Evolutionary conservation across 2,888 invertebrate species (phyloP), one percentile per base, ranked within the genome.

Genomic region (Sipunculus nudus): DNA sequence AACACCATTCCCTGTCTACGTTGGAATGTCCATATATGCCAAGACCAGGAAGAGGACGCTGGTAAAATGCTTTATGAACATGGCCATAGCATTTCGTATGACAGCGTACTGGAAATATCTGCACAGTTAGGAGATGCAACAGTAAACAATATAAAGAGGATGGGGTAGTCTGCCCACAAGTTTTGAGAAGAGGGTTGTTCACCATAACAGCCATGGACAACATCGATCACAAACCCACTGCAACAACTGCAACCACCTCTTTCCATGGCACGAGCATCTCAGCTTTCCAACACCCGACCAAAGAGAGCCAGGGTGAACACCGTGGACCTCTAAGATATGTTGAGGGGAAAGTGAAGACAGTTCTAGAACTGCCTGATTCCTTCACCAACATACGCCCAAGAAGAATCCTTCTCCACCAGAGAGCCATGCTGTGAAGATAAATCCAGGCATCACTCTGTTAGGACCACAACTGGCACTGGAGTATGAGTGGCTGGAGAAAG

Each of bases 131-230:
- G 59, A 13, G 41, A 70, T 19, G 40, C 56, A 31, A 59, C 53
- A 21, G 40, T 61, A 1, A 31, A 45, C 26, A 38, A 50, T 72
- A 56, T 46, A 32, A n/a, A 19, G 49, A 58, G 29, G 64, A 63
- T 25, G 43, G 49, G 8, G 49, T 53, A 1, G 61, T 64, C 13
- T 64, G 57, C 50, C 64, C 64, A 48, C 41, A 32, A 4, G 16
- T 25, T 29, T 40, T 72, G 31, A 46, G 56, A 32, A 61, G 46
- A 32, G 58, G 60, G 3, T 10, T 72, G 13, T 71, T 70, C 50
- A 71, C 73, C 5, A 67, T 66, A 40, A 29, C 66, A 38, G 68
- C 67, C 19, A 54, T 70, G 29, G 68, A 73, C 41, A 72, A 67
- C 49, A 71, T 66, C 28, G 70, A 73, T 32, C 67, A 67, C 32